phyloP scores from a whole-genome alignment of 2,888 invertebrate species.

The Steinernema hermaphroditum region DNA sequence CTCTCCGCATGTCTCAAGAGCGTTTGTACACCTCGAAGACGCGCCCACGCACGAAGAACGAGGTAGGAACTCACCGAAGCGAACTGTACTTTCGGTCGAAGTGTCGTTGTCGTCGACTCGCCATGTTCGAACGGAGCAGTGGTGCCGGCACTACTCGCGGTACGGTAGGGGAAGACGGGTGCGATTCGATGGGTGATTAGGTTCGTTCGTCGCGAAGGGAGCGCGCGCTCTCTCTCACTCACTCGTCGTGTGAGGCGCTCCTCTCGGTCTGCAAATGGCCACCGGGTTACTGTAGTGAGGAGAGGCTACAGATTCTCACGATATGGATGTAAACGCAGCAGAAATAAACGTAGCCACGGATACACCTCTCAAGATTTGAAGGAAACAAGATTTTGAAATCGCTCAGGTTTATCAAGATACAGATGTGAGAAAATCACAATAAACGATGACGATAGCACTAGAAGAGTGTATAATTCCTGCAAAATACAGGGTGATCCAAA shows the following conservation, averaged over 20 bases:
- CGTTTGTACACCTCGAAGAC: conserved; percentile 3
- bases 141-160: conserved; percentile 6
- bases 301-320: too few species aligned
- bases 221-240: conserved; percentile 26
- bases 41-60: neutral
- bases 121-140: conserved; percentile 38
- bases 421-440: too few species aligned
- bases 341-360: too few species aligned
- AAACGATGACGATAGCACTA: too few species aligned
- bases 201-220: conserved; percentile 24
- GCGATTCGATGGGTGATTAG: neutral
- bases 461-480: too few species aligned
- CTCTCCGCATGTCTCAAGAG: conserved; percentile 14
- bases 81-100: conserved; percentile 57
- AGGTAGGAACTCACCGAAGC: neutral
- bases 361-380: too few species aligned
- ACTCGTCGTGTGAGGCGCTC: conserved; percentile 7
- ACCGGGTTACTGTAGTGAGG: neutral
- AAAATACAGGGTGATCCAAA: too few species aligned
- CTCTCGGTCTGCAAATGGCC: conserved; percentile 6
- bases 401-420: too few species aligned
- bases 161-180: neutral
- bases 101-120: conserved; percentile 59
- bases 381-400: too few species aligned
- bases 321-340: too few species aligned